A percentile compares a stretch with the other conserved stretches of the same genome.
These are phyloP conservation scores for Amiota minor DNA, from an alignment of 2,888 invertebrate species.

Conservation along the genomic window DNA sequence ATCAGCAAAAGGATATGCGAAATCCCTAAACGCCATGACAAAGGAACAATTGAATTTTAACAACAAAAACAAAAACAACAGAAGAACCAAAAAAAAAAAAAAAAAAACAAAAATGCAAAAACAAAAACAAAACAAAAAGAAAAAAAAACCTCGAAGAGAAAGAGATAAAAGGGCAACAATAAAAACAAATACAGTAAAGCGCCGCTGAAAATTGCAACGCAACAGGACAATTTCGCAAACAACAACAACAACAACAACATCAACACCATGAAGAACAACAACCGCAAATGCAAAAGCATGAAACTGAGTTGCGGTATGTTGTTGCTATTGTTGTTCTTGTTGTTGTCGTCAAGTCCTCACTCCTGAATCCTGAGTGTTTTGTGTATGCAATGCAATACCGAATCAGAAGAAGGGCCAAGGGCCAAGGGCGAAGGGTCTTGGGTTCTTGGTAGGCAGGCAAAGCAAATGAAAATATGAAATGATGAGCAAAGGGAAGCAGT, in stretches of 20 bases:
- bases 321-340: not conserved
- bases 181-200: not conserved
- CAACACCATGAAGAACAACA: not conserved
- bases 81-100: not conserved
- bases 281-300: constrained; percentile 9
- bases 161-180: no score
- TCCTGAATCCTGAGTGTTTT: no score
- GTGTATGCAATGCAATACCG: no score
- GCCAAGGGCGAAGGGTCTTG: no score
- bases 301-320: not conserved
- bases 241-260: not conserved
- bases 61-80: constrained; percentile 11
- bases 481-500: no score
- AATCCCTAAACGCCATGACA: not conserved
- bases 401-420: no score
- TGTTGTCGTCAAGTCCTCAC: no score
- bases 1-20: no score
- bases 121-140: not conserved
- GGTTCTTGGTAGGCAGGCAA: no score
- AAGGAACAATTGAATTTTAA: constrained; percentile 2
- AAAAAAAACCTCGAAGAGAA: not conserved
- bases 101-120: constrained; percentile 2
- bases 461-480: no score
- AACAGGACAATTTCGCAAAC: constrained; percentile 20
- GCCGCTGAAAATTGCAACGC: constrained; percentile 14